Evolutionary conservation across 92 coral and sea anemone genomes (phyloP), one percentile per base, ranked within the genome.

Genomic region (Umimayanthus kanabou): DNA sequence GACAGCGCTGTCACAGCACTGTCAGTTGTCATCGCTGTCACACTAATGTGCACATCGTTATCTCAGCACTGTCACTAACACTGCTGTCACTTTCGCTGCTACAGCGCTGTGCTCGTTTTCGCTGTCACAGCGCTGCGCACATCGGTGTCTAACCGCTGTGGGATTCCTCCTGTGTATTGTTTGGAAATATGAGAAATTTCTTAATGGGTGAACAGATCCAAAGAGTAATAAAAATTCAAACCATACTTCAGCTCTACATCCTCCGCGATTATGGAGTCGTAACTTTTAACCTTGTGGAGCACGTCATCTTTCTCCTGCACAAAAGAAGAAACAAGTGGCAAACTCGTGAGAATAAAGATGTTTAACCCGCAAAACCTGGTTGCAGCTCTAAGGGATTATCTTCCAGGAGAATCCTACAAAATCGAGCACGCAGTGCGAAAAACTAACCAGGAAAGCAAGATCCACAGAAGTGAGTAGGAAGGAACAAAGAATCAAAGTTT

Each of bases 161-260:
- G n/a, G n/a, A n/a, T n/a, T n/a, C n/a, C n/a, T n/a, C n/a, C n/a
- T n/a, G n/a, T 33, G 37, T 33, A 13, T 53, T 11, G 4, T 53
- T 53, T 15, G 58, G 58, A 53, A 53, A 53, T 13, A 13, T 13
- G 33, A 69, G 28, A 3, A 1, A 69, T 69, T n/a, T 28, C 15
- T 67, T 18, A 39, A n/a, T 22, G 75, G 13, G 20, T 8, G 7
- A 73, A 23, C 55, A 55, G 33, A 39, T 25, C 28, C 30, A 0
- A 25, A 84, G 37, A 26, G 40, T 11, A 57, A 23, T 13, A 2
- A 28, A 29, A 43, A 22, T 70, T n/a, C 45, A 45, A 83, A 74
- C 39, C 89, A 67, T 88, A 95, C 98, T 92, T 92, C 29, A 97
- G 89, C 82, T 97, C 98, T 28, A 92, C 90, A 72, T 97, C 96